These are phyloP conservation scores for Dendroctonus valens DNA, from an alignment of 1,140 invertebrate species.

Conservation along the genomic window DNA sequence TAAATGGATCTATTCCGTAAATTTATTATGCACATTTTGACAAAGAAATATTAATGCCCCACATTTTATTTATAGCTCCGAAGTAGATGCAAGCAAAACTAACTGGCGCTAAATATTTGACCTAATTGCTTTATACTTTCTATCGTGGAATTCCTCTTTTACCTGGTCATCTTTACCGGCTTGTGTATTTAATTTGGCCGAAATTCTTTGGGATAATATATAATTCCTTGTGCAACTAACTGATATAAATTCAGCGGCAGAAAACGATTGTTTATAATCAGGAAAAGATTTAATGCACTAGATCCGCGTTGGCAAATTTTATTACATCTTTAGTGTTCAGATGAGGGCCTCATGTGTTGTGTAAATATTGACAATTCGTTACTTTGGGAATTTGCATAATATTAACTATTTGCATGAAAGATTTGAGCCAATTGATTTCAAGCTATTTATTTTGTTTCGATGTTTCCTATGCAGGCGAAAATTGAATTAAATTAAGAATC, in stretches of 20 bases:
- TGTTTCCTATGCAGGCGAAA: too few relatives aligned
- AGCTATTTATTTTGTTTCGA: too few relatives aligned
- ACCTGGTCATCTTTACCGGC: slow-evolving; percentile 3
- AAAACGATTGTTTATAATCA: slow-evolving; percentile 21
- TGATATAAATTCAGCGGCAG: slow-evolving; percentile 11
- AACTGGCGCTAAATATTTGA: slow-evolving; percentile 20
- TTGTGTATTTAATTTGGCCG: slow-evolving; percentile 6
- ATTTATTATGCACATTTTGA: slow-evolving; percentile 23
- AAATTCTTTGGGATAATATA: slow-evolving; percentile 16
- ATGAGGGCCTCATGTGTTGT: not conserved
- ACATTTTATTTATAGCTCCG: slow-evolving; percentile 26
- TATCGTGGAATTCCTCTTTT: slow-evolving; percentile 13
- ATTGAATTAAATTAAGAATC: too few relatives aligned
- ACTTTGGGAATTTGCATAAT: too few relatives aligned
- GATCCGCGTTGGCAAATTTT: slow-evolving; percentile 10
- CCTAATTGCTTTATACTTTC: slow-evolving; percentile 13
- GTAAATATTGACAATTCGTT: slow-evolving; percentile 15
- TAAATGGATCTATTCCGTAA: slow-evolving; percentile 12
- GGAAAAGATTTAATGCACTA: slow-evolving; percentile 11
- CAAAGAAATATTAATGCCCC: slow-evolving; percentile 28
- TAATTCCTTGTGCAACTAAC: slow-evolving; percentile 19
- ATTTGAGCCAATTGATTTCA: too few relatives aligned
- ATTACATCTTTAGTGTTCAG: slow-evolving; percentile 7
- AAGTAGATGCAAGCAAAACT: slow-evolving; percentile 10
- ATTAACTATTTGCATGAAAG: too few relatives aligned